Conservation (phyloP, 2,888 invertebrate genomes). For the Erannis defoliaria region DNA sequence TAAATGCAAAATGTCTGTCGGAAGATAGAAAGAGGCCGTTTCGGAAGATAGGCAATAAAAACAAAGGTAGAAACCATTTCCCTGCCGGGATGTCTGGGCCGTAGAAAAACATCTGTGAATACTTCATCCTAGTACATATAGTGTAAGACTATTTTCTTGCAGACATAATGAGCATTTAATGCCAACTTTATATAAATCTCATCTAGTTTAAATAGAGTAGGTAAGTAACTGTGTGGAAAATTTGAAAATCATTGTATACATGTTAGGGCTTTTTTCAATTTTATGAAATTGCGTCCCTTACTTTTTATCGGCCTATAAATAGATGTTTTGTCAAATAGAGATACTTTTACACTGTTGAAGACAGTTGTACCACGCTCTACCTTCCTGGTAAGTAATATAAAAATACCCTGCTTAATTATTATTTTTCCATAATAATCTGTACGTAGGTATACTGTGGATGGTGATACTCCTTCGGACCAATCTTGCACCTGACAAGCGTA, state of each 20-base stretch:
- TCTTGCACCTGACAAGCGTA: slow-evolving; percentile 69
- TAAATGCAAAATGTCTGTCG: slow-evolving; percentile 57
- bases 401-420: not conserved
- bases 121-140: not conserved
- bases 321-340: no score
- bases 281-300: no score
- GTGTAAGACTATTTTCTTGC: not conserved
- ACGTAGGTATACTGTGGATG: not conserved
- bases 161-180: not conserved
- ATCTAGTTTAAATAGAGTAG: not conserved
- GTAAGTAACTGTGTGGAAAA: no score
- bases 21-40: slow-evolving; percentile 53
- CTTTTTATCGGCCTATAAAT: no score
- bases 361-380: no score
- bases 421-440: not conserved
- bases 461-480: slow-evolving; percentile 48
- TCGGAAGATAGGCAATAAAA: slow-evolving; percentile 29
- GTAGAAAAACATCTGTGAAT: slow-evolving; percentile 12
- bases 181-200: not conserved
- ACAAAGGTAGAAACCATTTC: slow-evolving; percentile 22
- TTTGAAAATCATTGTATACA: no score
- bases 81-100: slow-evolving; percentile 14
- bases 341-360: no score
- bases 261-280: no score
- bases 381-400: no score